Evolutionary conservation across 1,140 invertebrate genomes (phyloP).

Genomic region (Paraescarpia echinospica): DNA sequence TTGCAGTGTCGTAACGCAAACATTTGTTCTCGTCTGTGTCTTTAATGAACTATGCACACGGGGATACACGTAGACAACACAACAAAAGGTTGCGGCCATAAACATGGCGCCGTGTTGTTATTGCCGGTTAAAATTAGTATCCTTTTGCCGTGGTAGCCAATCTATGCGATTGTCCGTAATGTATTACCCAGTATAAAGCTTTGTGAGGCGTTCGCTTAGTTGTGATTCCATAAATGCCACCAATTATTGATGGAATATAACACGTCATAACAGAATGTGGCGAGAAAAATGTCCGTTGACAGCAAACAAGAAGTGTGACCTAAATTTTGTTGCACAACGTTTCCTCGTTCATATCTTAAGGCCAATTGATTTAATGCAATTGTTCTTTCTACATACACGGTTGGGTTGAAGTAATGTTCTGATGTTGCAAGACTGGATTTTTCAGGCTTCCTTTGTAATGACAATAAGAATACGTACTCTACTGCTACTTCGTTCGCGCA

Average conservation of each 20-base stretch:
- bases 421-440: no score
- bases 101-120: not conserved
- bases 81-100: not conserved
- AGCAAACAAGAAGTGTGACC: not conserved
- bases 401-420: not conserved
- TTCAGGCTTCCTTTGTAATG: no score
- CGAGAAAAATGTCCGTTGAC: not conserved
- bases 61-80: not conserved
- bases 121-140: not conserved
- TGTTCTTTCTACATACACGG: no score
- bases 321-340: no score
- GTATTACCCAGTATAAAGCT: not conserved
- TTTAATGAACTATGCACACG: not conserved
- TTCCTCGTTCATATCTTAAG: not conserved
- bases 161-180: not conserved
- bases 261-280: not conserved
- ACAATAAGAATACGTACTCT: no score
- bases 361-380: no score
- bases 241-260: not conserved
- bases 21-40: not conserved
- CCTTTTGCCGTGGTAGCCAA: not conserved
- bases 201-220: not conserved
- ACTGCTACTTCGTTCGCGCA: no score
- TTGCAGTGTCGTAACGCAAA: not conserved
- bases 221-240: not conserved